Conservation (phyloP, 1,140 invertebrate species). For the Odontomachus brunneus region DNA sequence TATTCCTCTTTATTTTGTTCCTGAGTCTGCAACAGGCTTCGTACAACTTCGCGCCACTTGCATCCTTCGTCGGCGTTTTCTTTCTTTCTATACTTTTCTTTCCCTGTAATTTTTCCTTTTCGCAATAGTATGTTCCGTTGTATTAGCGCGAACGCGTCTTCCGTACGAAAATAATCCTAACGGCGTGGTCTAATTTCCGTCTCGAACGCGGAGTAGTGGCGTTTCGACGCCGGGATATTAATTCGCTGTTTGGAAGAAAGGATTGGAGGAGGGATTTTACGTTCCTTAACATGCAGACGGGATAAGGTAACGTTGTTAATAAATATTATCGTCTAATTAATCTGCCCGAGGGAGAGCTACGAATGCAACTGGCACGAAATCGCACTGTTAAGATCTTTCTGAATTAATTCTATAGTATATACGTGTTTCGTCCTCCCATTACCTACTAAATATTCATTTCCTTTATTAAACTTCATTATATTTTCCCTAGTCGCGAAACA, state of each 20-base stretch:
- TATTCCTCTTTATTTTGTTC: conserved; percentile 72
- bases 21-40: conserved; percentile 83
- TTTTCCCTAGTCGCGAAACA: conserved; percentile 51
- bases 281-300: not conserved
- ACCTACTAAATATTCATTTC: conserved; percentile 62
- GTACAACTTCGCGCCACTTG: conserved; percentile 58
- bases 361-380: conserved; percentile 72
- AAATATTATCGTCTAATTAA: not conserved
- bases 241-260: conserved; percentile 9
- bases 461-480: conserved; percentile 56
- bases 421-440: conserved; percentile 69
- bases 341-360: not conserved
- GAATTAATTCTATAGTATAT: conserved; percentile 71
- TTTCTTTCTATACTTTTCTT: not conserved
- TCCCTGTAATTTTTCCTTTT: too few species aligned
- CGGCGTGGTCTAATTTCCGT: not conserved
- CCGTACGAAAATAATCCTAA: conserved; percentile 8
- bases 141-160: not conserved
- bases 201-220: too few species aligned
- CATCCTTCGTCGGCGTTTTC: conserved; percentile 30
- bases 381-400: conserved; percentile 70
- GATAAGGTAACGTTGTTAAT: not conserved
- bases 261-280: too few species aligned
- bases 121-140: not conserved
- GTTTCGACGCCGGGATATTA: not conserved